phyloP scores from a whole-genome alignment of 2,888 invertebrate genomes.

The Zootermopsis nevadensis region DNA sequence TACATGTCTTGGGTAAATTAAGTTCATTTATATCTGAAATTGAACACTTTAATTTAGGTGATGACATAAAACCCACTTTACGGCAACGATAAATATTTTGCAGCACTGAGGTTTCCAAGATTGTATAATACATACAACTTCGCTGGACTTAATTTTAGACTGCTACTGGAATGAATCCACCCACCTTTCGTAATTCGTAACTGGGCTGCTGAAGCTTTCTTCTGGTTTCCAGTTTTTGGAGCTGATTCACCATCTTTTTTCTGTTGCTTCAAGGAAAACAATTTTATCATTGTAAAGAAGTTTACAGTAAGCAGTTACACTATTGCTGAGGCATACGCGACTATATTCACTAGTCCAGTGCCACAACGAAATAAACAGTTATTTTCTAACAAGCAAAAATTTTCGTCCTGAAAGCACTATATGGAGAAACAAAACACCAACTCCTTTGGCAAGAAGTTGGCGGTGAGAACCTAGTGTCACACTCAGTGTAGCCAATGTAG shows the following conservation, averaged over 20 bases:
- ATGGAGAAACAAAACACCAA: conserved; percentile 34
- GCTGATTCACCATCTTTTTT: conserved; percentile 96
- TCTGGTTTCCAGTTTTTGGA: conserved; percentile 80
- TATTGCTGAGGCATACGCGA: conserved; percentile 40
- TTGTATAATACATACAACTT: no score
- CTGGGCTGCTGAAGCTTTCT: conserved; percentile 97
- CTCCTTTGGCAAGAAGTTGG: background rate
- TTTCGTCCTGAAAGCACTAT: conserved; percentile 15
- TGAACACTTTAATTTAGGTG: conserved; percentile 49
- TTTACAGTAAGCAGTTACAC: conserved; percentile 11
- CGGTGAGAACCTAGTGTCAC: conserved; percentile 6
- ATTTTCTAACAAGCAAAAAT: conserved; percentile 34
- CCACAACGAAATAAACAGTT: conserved; percentile 33
- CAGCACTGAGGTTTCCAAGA: no score
- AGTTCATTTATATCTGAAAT: conserved; percentile 95
- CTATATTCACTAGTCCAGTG: conserved; percentile 11
- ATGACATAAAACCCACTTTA: no score
- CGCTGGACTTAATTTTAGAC: background rate
- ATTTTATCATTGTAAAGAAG: conserved; percentile 85
- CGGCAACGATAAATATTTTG: no score
- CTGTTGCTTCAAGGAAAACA: conserved; percentile 98
- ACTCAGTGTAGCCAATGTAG: no score
- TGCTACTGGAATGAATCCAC: background rate
- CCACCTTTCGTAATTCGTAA: conserved; percentile 96
- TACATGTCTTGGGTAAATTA: conserved; percentile 96